These are phyloP conservation scores for Cheumatopsyche charites DNA, from an alignment of 1,140 invertebrate genomes.

Conservation along the genomic window DNA sequence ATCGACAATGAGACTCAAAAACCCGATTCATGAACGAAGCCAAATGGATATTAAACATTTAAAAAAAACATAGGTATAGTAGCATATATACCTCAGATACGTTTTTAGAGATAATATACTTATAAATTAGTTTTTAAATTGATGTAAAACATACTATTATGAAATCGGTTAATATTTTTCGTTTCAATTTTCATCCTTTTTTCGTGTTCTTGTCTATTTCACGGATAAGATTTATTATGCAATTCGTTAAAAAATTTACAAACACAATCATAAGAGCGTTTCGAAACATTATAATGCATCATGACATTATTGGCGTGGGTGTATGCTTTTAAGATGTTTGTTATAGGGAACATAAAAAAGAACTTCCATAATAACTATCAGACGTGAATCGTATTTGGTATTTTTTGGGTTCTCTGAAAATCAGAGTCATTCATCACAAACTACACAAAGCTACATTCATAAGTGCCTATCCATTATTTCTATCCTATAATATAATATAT, in stretches of 20 bases:
- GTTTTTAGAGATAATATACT: too few relatives aligned
- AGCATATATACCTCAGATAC: too few relatives aligned
- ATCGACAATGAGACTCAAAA: constrained; percentile 23
- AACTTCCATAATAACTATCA: too few relatives aligned
- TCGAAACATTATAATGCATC: constrained; percentile 29
- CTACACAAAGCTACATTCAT: too few relatives aligned
- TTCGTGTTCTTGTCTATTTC: neutral
- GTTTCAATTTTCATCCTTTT: neutral
- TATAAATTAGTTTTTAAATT: too few relatives aligned
- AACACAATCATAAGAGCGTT: constrained; percentile 20
- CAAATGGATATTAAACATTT: neutral
- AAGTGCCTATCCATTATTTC: too few relatives aligned
- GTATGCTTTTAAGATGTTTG: constrained; percentile 30
- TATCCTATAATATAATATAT: too few relatives aligned
- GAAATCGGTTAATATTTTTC: too few relatives aligned
- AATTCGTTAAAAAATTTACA: constrained; percentile 26
- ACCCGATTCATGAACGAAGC: constrained; percentile 1
- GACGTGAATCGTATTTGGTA: too few relatives aligned
- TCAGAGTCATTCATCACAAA: too few relatives aligned
- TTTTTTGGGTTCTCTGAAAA: too few relatives aligned
- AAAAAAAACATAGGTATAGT: neutral
- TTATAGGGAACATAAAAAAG: neutral
- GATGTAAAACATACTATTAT: too few relatives aligned
- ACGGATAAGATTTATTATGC: constrained; percentile 4
- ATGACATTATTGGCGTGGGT: constrained; percentile 28